Evolutionary conservation across 2,113 vertebrate genomes (phyloP), one percentile per base, ranked within the genome.

Genomic region (Columba livia): DNA sequence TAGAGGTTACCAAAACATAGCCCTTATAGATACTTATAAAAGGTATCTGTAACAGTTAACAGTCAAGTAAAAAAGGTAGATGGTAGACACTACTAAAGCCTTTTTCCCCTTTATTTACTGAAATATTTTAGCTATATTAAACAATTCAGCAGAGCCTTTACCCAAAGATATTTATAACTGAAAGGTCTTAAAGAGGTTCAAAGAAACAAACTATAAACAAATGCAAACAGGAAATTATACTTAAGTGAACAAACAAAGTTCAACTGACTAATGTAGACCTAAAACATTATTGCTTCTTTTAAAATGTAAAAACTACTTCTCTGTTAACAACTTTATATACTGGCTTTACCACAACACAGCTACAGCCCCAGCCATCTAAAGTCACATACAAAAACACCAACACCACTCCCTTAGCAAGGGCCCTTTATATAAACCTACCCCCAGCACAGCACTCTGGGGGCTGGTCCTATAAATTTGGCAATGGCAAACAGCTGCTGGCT

Each of bases 161-260:
- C 2, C 7, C 8, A 47, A 40, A 77, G 0, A 9, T 4, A 16
- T 3, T 64, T 24, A 10, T 2, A 0, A 23, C 17, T 25, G 4
- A 34, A 54, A 38, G 0, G 1, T 3, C 4, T 50, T 61, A n/a
- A 42, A 29, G 2, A 23, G 0, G 0, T 9, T 34, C 1, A 31
- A 72, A 4, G 44, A 53, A 83, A 15, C 1, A 62, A 69, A 1
- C 1, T 10, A 28, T 4, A 31, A 50, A 10, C 1, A 0, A 57
- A 65, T 2, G 34, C 0, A 2, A 1, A 2, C 4, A 65, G 1
- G 4, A 71, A 81, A 12, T 2, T 3, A 28, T 2, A 50, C 1
- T 4, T 31, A 3, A 65, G 3, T 0, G 1, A 24, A 38, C 1
- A 71, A 57, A 7, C 4, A 48, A 36, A 42, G 0, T 2, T 32